Evolutionary conservation across 2,888 invertebrate genomes (phyloP).

Genomic region (Protonemura montana): DNA sequence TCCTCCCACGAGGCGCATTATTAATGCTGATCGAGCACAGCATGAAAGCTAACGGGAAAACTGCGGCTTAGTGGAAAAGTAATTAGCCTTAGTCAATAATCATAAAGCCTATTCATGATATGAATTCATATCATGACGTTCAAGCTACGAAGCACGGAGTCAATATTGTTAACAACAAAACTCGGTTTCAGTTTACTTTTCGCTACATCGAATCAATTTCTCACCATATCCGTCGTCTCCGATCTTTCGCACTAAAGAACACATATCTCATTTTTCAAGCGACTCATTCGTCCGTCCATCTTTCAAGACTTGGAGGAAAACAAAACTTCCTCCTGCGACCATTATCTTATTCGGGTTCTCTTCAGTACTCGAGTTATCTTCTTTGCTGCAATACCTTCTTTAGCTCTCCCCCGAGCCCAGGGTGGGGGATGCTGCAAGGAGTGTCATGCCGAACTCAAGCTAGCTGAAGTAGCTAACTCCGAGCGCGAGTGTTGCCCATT

Average conservation of each 20-base stretch:
- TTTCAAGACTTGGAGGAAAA: neutral
- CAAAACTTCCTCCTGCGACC: slow-evolving; percentile 4
- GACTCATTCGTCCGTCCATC: slow-evolving; percentile 1
- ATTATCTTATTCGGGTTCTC: neutral
- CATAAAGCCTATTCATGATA: neutral
- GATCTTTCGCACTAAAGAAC: neutral
- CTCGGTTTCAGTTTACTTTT: neutral
- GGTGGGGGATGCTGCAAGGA: too few species aligned
- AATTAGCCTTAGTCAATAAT: neutral
- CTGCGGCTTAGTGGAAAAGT: neutral
- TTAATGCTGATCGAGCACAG: neutral
- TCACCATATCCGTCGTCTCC: neutral
- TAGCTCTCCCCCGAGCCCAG: slow-evolving; percentile 14
- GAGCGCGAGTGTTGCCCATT: slow-evolving; percentile 3
- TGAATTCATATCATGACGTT: neutral
- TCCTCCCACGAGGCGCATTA: neutral
- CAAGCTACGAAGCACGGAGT: neutral
- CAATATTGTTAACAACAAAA: too few species aligned
- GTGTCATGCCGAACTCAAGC: slow-evolving; percentile 27
- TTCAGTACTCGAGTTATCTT: neutral
- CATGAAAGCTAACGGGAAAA: neutral
- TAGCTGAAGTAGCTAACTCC: slow-evolving; percentile 35
- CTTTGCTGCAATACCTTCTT: neutral
- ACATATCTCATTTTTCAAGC: neutral
- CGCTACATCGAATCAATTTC: neutral